Base-by-base conservation (phyloP, 2,113 vertebrate genomes). In the Actenoides lindsayi region DNA sequence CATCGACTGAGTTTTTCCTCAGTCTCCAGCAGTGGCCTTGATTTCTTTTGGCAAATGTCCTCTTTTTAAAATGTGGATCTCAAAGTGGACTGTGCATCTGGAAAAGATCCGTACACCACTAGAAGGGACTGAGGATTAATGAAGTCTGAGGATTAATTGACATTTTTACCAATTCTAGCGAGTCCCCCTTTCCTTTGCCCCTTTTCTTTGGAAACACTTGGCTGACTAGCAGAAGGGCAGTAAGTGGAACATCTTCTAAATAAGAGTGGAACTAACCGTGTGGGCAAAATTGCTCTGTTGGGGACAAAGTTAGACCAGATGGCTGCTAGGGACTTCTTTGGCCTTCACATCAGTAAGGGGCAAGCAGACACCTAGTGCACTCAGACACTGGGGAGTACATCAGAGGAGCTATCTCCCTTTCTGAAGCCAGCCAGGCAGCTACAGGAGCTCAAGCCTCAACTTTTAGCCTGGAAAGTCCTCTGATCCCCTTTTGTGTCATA, bases 371-470 rank as follows among this genome's bases (percentile, higher is more conserved):
- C 23, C 21, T 84, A 11, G 18, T 20, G 48, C 75, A 50, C 44
- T 42, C 73, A 50, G 7, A 18, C 24, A 2, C 41, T 57, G 42
- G 2, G 41, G n/a, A 44, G 60, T 65, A 19, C 0, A 0, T 63
- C 63, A 78, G 46, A 64, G 48, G 12, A 90, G 51, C 3, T 0
- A 2, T 42, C n/a, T 63, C 46, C 28, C 46, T 60, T 60, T 59
- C 64, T 13, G 16, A 75, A 65, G 50, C 28, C 63, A 83, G 39
- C 3, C 57, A 83, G 63, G 44, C 50, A 88, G 75, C 82, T 54
- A 23, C 80, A 83, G 83, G 86, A 89, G 60, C 77, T 69, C 15
- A 4, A n/a, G 71, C 46, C 28, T 86, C 91, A 46, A 4, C 69
- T 71, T 62, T 37, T 21, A 60, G 27, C 51, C 63, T 74, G 62